Evolutionary conservation across 2,888 invertebrate genomes (phyloP).

Genomic region (Oxycera nigricornis): DNA sequence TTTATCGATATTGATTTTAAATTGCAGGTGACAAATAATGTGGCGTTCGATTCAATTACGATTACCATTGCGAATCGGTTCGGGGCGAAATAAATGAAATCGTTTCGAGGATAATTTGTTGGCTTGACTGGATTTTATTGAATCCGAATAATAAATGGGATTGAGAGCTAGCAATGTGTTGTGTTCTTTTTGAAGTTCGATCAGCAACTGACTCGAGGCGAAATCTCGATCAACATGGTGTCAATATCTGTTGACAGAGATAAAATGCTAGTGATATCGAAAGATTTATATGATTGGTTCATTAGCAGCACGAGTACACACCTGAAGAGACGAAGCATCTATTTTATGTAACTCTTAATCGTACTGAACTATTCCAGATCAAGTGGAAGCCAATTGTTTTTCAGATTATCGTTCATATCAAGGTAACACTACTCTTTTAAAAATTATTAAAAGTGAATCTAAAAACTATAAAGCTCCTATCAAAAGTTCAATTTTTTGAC

Average conservation of each 20-base stretch:
- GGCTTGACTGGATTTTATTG: neutral
- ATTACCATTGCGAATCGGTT: neutral
- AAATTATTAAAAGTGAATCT: too few species aligned
- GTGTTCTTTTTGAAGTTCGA: neutral
- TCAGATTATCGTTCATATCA: too few species aligned
- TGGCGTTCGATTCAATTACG: slow-evolving; percentile 6
- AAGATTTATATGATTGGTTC: too few species aligned
- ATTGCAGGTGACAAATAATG: slow-evolving; percentile 6
- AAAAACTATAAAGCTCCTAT: too few species aligned
- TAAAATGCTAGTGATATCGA: neutral
- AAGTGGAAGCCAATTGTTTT: too few species aligned
- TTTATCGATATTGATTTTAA: slow-evolving; percentile 3
- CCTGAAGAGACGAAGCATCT: too few species aligned
- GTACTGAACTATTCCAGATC: too few species aligned
- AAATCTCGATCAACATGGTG: neutral
- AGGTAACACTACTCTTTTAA: too few species aligned
- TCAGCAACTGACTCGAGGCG: neutral
- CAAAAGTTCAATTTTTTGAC: too few species aligned
- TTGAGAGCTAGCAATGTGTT: neutral
- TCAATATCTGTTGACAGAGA: neutral
- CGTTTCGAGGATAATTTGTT: neutral
- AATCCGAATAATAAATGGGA: neutral
- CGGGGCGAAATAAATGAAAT: neutral
- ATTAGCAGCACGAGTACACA: too few species aligned
- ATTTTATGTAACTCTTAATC: too few species aligned